Percentiles rank a stretch among this genome's conserved stretches.
Conservation (phyloP, 2,888 invertebrate genomes). For the Carabus problematicus region DNA sequence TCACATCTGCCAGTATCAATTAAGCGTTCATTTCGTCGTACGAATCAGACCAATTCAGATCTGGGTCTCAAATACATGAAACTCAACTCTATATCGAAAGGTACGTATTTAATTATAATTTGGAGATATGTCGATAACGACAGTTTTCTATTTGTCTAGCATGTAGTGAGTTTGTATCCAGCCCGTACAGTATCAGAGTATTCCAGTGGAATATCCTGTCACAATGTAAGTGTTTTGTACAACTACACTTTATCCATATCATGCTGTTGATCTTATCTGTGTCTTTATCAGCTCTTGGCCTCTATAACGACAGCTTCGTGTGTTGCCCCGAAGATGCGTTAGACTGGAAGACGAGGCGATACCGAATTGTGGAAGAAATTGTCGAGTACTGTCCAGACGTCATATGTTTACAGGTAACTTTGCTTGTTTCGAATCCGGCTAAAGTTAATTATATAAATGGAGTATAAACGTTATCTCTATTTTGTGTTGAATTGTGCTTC, state of each 20-base stretch:
- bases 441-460: too few relatives aligned
- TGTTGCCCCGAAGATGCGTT: constrained; percentile 74
- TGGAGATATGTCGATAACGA: too few relatives aligned
- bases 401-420: constrained; percentile 71
- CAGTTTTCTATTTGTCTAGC: constrained; percentile 51
- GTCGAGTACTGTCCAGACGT: constrained; percentile 72
- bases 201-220: constrained; percentile 77
- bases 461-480: too few relatives aligned
- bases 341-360: constrained; percentile 72
- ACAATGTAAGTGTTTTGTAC: constrained; percentile 63
- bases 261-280: constrained; percentile 24
- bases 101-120: too few relatives aligned
- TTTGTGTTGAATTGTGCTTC: too few relatives aligned
- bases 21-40: constrained; percentile 54
- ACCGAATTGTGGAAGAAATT: constrained; percentile 75
- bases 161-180: constrained; percentile 60
- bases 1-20: constrained; percentile 61
- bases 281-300: constrained; percentile 68
- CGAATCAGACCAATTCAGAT: constrained; percentile 45
- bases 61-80: constrained; percentile 56
- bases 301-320: constrained; percentile 75
- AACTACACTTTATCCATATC: background rate
- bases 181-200: constrained; percentile 63
- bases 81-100: constrained; percentile 61
- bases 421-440: too few relatives aligned